Percentiles rank a stretch among this genome's conserved stretches.
Conservation (phyloP, 2,888 invertebrate species). For the Aromia moschata region DNA sequence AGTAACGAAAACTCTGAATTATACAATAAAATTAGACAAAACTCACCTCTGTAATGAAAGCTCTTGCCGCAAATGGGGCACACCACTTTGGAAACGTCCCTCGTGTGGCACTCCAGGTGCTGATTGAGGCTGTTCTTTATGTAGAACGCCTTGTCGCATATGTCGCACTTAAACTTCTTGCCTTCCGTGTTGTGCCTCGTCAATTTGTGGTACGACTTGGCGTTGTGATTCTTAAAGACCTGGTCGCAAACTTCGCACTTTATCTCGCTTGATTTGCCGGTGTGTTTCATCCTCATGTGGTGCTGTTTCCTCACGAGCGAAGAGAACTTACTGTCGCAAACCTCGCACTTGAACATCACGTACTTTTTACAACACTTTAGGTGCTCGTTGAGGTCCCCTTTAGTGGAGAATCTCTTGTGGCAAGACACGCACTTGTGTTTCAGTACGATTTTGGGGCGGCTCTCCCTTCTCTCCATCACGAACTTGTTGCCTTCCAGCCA, state of each 20-base stretch:
- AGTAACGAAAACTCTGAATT: too few relatives aligned
- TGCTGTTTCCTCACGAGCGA: constrained; percentile 1
- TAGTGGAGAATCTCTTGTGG: constrained; percentile 6
- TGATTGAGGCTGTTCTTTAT: constrained; percentile 23
- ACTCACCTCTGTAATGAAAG: constrained; percentile 31
- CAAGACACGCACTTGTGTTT: constrained; percentile 15
- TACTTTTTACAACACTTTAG: neutral
- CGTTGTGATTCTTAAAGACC: constrained; percentile 16
- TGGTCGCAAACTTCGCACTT: constrained; percentile 31
- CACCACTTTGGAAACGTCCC: constrained; percentile 24
- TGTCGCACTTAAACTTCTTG: constrained; percentile 18
- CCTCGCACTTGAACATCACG: constrained; percentile 9
- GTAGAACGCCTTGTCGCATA: constrained; percentile 27
- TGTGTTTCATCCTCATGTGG: constrained; percentile 18
- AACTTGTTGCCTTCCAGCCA: constrained; percentile 14
- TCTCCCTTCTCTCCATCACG: neutral
- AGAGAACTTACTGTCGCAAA: constrained; percentile 13
- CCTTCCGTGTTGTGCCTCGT: constrained; percentile 20
- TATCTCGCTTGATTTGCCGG: neutral
- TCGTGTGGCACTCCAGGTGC: constrained; percentile 23
- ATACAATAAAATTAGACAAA: too few relatives aligned
- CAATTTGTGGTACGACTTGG: constrained; percentile 24
- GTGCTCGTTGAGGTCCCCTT: constrained; percentile 4
- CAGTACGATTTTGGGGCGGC: neutral
- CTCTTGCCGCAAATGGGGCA: constrained; percentile 36